A percentile compares a stretch with the other conserved stretches of the same genome.
These are phyloP conservation scores for Suillia variegata DNA, from an alignment of 2,888 invertebrate genomes.

Conservation along the genomic window DNA sequence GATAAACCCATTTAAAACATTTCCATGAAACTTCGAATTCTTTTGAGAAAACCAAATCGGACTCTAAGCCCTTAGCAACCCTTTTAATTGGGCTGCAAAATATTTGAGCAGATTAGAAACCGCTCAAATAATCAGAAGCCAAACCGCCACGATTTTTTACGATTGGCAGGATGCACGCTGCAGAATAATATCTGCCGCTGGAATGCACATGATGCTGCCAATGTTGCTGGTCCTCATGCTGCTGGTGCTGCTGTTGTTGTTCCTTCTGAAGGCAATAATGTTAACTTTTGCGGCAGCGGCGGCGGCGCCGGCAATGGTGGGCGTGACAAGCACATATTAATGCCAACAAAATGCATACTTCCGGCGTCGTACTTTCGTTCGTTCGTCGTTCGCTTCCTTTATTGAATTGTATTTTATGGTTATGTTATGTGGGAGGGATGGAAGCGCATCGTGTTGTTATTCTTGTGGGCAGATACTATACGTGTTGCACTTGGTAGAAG, in stretches of 20 bases:
- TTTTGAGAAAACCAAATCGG: no score
- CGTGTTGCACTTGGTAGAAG: no score
- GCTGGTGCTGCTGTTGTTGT: not conserved
- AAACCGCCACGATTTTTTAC: conserved; percentile 37
- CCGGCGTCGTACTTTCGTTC: no score
- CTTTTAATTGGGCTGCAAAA: no score
- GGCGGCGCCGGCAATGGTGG: not conserved
- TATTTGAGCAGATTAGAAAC: not conserved
- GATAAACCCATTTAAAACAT: no score
- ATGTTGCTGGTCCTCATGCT: not conserved
- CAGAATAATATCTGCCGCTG: not conserved
- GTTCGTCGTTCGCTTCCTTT: no score
- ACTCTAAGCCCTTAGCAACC: no score
- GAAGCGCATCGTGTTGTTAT: no score
- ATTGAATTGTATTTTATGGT: conserved; percentile 52
- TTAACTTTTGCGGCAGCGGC: not conserved
- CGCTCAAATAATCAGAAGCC: not conserved
- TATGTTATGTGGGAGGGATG: no score
- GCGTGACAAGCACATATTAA: not conserved
- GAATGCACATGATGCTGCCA: not conserved
- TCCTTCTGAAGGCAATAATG: conserved; percentile 12
- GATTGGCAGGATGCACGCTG: conserved; percentile 33
- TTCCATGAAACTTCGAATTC: no score
- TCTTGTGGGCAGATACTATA: no score
- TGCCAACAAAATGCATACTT: not conserved